These are phyloP conservation scores for Prunella strophiata DNA, from an alignment of 2,797 vertebrate genomes.

Conservation along the genomic window DNA sequence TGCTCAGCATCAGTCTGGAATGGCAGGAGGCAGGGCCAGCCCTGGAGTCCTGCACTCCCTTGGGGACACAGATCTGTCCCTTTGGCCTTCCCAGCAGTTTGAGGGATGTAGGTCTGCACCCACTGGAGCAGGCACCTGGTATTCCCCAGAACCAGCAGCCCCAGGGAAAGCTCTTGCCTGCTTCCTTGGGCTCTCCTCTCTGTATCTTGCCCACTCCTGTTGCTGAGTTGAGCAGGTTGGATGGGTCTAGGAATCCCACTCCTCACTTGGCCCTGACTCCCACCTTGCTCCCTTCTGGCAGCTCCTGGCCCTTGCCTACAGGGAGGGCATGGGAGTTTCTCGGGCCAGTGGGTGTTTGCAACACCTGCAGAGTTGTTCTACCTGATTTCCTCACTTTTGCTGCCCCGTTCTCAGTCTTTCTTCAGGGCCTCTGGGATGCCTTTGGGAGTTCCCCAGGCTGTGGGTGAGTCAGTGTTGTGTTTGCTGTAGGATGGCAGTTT, in stretches of 20 bases:
- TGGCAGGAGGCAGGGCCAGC: background rate
- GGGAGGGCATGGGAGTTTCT: background rate
- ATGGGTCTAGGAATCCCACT: background rate
- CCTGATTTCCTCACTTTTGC: background rate
- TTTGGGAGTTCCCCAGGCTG: background rate
- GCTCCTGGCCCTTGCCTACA: background rate
- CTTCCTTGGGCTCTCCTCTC: background rate
- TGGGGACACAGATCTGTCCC: background rate
- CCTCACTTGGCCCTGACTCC: background rate
- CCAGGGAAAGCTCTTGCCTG: background rate
- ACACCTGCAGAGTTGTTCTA: background rate
- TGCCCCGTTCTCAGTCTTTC: background rate
- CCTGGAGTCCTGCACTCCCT: background rate
- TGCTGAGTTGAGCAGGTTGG: background rate
- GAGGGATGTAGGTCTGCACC: background rate
- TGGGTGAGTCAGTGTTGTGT: background rate
- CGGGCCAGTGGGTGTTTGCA: background rate
- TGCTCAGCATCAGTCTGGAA: background rate
- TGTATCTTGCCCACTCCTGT: background rate
- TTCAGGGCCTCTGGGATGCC: background rate
- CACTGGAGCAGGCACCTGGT: rapidly evolving
- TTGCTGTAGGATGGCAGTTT: background rate
- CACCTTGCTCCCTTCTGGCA: background rate
- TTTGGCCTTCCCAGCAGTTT: background rate
- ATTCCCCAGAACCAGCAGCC: background rate